Conservation (phyloP, 1,140 invertebrate species). For the Nautilus pompilius region DNA sequence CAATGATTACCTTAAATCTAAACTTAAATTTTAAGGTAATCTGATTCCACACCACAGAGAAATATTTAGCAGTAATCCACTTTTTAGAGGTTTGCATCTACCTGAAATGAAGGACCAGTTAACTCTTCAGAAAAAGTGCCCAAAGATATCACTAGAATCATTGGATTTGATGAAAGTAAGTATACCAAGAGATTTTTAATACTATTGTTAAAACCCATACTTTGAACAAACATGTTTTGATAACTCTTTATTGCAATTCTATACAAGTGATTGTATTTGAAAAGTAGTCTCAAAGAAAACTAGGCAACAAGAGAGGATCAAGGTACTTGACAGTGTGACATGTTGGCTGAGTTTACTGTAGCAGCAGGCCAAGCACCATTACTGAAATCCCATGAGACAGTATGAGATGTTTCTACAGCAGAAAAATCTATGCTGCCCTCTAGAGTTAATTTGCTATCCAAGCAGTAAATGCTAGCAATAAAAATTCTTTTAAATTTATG, state of each 20-base stretch:
- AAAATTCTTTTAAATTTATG: too few relatives aligned
- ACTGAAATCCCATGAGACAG: too few relatives aligned
- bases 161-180: constrained; percentile 61
- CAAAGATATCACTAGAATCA: constrained; percentile 58
- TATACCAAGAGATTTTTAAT: neutral
- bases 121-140: constrained; percentile 59
- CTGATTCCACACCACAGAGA: constrained; percentile 63
- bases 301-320: neutral
- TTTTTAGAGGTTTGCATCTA: constrained; percentile 57
- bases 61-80: constrained; percentile 62
- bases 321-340: neutral
- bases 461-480: too few relatives aligned
- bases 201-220: neutral
- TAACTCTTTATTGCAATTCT: neutral
- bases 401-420: too few relatives aligned
- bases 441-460: too few relatives aligned
- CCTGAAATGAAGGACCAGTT: constrained; percentile 48
- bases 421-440: too few relatives aligned
- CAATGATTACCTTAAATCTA: neutral
- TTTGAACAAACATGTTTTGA: neutral
- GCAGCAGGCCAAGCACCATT: too few relatives aligned
- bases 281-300: neutral
- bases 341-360: neutral
- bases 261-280: neutral
- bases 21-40: constrained; percentile 46